Evolutionary conservation across 1,140 invertebrate genomes (phyloP).

Genomic region (Drosophila sturtevanti): DNA sequence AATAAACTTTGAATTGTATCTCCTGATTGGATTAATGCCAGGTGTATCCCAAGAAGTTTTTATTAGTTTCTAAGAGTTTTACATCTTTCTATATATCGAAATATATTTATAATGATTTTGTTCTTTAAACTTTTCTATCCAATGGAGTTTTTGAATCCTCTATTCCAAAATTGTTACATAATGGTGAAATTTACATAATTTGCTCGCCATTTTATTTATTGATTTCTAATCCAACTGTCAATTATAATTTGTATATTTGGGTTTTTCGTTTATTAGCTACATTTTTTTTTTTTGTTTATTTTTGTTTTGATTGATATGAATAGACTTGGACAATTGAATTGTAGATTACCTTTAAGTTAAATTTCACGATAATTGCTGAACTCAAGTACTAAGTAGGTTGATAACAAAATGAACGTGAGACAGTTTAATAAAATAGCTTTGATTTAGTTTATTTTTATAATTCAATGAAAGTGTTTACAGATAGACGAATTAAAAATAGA

Average conservation of each 20-base stretch:
- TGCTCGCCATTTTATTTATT: not conserved
- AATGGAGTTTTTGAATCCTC: no score
- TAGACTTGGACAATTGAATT: conserved; percentile 3
- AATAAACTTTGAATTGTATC: no score
- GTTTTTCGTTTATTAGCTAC: not conserved
- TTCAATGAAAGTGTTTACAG: conserved; percentile 2
- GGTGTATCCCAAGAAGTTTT: no score
- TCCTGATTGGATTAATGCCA: no score
- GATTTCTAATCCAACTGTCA: not conserved
- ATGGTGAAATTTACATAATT: not conserved
- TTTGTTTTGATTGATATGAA: not conserved
- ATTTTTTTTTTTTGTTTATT: not conserved
- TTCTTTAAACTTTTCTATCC: no score
- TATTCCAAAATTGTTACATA: no score
- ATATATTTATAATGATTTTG: no score
- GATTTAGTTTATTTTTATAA: conserved; percentile 15
- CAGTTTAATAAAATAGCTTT: not conserved
- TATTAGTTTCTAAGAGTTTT: no score
- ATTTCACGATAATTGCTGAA: conserved; percentile 4
- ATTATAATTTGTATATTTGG: not conserved
- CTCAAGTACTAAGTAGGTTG: conserved; percentile 4
- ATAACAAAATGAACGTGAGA: not conserved
- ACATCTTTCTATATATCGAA: no score
- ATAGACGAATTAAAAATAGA: conserved; percentile 4
- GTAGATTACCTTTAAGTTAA: conserved; percentile 7